Percentiles rank a stretch among this genome's conserved stretches.
These are phyloP conservation scores for Diprion similis DNA, from an alignment of 1,140 invertebrate species.

Conservation along the genomic window DNA sequence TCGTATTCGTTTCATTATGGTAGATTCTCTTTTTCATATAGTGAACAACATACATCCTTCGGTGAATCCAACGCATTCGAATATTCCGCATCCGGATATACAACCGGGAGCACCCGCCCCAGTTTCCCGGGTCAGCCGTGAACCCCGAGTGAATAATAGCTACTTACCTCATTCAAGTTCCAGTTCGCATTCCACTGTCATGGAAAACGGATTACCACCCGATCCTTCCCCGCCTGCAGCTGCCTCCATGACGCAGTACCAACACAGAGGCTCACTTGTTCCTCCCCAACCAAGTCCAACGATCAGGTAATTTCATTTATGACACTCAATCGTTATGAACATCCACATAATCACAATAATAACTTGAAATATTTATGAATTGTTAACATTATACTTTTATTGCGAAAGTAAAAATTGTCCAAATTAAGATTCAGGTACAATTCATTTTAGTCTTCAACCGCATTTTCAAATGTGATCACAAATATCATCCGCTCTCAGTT, in stretches of 20 bases:
- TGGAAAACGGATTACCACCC: conserved; percentile 64
- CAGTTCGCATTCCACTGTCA: conserved; percentile 44
- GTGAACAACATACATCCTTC: conserved; percentile 65
- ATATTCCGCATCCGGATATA: conserved; percentile 49
- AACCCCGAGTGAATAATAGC: conserved; percentile 50
- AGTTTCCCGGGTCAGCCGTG: conserved; percentile 52
- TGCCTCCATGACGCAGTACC: conserved; percentile 51
- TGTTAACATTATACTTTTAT: too few species aligned
- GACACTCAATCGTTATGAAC: not conserved
- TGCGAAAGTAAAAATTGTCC: too few species aligned
- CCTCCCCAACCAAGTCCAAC: conserved; percentile 62
- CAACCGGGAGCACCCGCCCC: conserved; percentile 43
- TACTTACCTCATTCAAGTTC: conserved; percentile 55
- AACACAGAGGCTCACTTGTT: conserved; percentile 56
- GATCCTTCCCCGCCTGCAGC: conserved; percentile 56
- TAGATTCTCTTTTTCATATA: conserved; percentile 37
- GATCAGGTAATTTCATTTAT: conserved; percentile 53
- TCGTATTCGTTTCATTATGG: conserved; percentile 11
- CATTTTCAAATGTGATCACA: too few species aligned
- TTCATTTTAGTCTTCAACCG: too few species aligned
- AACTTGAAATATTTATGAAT: not conserved
- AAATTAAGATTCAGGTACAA: too few species aligned
- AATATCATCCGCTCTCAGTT: too few species aligned
- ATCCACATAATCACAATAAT: not conserved
- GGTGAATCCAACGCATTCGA: conserved; percentile 55